Conservation (phyloP, 2,113 vertebrate genomes). For the Odocoileus virginianus region DNA sequence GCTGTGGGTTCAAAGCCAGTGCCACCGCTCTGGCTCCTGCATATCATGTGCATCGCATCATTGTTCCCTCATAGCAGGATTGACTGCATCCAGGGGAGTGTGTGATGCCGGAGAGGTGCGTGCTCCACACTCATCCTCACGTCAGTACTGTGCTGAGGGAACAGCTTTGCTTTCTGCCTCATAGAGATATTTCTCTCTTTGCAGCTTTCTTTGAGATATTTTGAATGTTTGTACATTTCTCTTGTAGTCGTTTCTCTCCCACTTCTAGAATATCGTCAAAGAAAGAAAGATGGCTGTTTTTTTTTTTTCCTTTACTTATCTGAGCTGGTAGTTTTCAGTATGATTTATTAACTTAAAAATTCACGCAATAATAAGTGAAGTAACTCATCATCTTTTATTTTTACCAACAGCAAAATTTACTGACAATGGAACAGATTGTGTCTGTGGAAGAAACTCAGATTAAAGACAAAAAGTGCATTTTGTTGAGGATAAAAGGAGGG, state of each 20-base stretch:
- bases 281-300: neutral
- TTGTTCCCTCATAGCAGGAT: neutral
- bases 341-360: neutral
- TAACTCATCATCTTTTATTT: slow-evolving; percentile 32
- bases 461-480: slow-evolving; percentile 98
- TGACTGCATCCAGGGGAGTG: accelerated
- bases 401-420: slow-evolving; percentile 91
- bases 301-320: neutral
- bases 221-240: neutral
- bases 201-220: neutral
- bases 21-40: neutral
- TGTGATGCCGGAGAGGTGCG: accelerated
- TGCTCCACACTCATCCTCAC: accelerated
- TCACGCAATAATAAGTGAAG: neutral
- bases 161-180: neutral
- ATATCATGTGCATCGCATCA: accelerated
- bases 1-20: neutral
- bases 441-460: slow-evolving; percentile 97
- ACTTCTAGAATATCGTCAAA: neutral
- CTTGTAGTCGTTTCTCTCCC: neutral
- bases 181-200: neutral
- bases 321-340: neutral
- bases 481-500: slow-evolving; percentile 96
- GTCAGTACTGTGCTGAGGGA: neutral
- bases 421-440: slow-evolving; percentile 98